These are phyloP conservation scores for Carcinoscorpius rotundicauda DNA, from an alignment of 1,140 invertebrate genomes.

Conservation along the genomic window DNA sequence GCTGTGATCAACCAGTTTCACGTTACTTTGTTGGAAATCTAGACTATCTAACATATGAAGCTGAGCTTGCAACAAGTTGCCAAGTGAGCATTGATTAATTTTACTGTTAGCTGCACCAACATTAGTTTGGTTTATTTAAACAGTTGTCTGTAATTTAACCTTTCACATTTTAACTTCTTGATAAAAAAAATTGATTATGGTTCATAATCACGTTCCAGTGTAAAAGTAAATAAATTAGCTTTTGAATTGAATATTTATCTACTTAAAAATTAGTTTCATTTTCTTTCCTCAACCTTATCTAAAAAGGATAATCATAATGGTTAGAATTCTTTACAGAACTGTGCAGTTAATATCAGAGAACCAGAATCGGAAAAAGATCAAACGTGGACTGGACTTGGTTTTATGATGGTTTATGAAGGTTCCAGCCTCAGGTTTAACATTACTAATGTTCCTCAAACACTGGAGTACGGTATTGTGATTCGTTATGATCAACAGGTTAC, in stretches of 20 bases:
- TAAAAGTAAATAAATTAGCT: no score
- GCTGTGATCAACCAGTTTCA: conserved; percentile 69
- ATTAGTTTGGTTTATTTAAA: no score
- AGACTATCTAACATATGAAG: conserved; percentile 80
- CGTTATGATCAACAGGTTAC: conserved; percentile 61
- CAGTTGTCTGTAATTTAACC: no score
- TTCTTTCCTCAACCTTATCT: no score
- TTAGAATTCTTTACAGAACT: no score
- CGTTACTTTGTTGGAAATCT: conserved; percentile 74
- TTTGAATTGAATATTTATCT: no score
- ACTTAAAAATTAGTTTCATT: no score
- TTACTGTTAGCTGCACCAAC: no score
- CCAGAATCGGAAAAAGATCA: conserved; percentile 56
- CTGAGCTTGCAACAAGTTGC: conserved; percentile 52
- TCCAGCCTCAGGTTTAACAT: conserved; percentile 70
- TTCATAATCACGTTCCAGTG: no score
- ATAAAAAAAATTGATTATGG: no score
- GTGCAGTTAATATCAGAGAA: conserved; percentile 46
- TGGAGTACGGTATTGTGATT: conserved; percentile 84
- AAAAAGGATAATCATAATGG: no score
- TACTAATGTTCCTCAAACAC: conserved; percentile 62
- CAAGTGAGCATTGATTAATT: conserved; percentile 61
- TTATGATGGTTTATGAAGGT: conserved; percentile 69
- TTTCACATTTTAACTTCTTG: no score
- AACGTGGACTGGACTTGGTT: conserved; percentile 92